A percentile compares a stretch with the other conserved stretches of the same genome.
Evolutionary conservation across 2,797 vertebrate genomes (phyloP).

Genomic region (Sciurus vulgaris): DNA sequence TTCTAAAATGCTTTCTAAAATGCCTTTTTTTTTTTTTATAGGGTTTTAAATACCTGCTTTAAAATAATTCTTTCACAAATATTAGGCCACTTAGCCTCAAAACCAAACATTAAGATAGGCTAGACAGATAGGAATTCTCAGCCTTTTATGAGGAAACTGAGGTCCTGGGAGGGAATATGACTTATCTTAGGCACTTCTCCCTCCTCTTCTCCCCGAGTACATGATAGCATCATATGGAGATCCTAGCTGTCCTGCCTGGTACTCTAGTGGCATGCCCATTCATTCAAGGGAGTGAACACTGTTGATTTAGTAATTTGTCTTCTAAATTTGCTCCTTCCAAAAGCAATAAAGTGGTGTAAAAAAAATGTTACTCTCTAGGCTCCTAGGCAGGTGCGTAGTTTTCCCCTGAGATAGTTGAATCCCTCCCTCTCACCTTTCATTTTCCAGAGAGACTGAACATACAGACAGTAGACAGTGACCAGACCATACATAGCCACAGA

Average conservation of each 20-base stretch:
- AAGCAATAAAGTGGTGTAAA: not conserved
- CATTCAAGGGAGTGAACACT: not conserved
- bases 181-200: not conserved
- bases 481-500: not conserved
- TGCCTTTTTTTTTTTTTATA: not conserved
- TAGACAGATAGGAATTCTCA: not conserved
- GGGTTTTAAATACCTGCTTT: not conserved
- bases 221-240: not conserved
- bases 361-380: not conserved
- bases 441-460: not conserved
- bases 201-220: too few species aligned
- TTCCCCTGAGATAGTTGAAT: not conserved
- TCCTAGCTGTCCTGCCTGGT: not conserved
- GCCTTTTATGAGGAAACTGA: not conserved
- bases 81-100: conserved; percentile 31
- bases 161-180: not conserved
- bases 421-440: not conserved
- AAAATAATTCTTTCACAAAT: conserved; percentile 20
- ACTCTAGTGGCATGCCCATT: not conserved
- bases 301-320: not conserved
- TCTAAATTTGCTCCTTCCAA: not conserved
- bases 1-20: conserved; percentile 27
- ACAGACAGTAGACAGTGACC: not conserved
- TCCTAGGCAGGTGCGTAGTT: not conserved
- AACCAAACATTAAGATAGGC: not conserved